phyloP scores from a whole-genome alignment of 2,113 vertebrate species.

The Artemisiospiza belli region DNA sequence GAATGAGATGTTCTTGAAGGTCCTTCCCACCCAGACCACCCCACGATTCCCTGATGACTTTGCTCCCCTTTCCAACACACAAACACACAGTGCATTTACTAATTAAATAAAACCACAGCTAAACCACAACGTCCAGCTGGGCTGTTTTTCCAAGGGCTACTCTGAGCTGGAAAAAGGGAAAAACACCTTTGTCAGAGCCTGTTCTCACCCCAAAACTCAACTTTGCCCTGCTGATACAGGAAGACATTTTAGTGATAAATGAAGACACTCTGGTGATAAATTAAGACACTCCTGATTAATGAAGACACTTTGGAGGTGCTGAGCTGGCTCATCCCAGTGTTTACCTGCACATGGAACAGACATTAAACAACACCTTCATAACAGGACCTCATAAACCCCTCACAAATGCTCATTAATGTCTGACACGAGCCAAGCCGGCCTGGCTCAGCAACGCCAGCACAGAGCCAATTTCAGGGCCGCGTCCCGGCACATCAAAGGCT shows the following conservation, averaged over 20 bases:
- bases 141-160: neutral
- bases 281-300: neutral
- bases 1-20: neutral
- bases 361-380: neutral
- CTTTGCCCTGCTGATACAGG: neutral
- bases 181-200: neutral
- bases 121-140: accelerated
- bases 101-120: neutral
- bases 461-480: neutral
- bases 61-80: neutral
- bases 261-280: neutral
- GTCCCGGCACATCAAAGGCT: neutral
- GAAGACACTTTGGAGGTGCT: neutral
- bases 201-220: neutral
- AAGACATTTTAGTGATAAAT: neutral
- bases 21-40: neutral
- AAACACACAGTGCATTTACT: neutral
- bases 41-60: accelerated
- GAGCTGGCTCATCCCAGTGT: neutral
- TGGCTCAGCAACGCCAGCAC: neutral
- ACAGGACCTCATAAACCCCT: neutral
- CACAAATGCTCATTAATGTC: neutral
- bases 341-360: neutral
- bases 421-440: neutral
- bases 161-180: neutral